Base-by-base conservation (phyloP, 2,113 vertebrate species). In the Xyliphius kryptos region DNA sequence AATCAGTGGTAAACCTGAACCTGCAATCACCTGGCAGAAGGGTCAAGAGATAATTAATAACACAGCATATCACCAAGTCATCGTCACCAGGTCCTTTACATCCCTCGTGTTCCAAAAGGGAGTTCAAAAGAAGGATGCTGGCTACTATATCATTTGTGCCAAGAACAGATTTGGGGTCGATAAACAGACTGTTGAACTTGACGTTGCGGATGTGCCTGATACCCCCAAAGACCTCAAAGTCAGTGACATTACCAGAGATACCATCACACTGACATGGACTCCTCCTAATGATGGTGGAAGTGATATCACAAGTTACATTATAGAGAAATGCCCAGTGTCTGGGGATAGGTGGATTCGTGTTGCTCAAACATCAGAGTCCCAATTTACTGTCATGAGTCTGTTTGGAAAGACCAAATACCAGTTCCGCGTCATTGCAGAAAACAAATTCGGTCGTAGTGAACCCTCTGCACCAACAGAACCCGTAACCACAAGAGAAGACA, bases 331-430 rank as follows among this genome's bases (percentile, higher is more conserved):
- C 68, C 94, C 96, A 50, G 90, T 91, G 20, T 91, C 90, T 40
- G 89, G 87, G 65, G 95, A 98, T 48, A 86, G 93, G 77, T 99
- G 96, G 96, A 90, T 99, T 71, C 94, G 94, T 48, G 94, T 93
- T 67, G 95, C 86, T 41, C 93, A 96, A 58, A 91, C 94, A 55
- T 71, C 88, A 52, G 92, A 95, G 41, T 86, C 93, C 55, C 87
- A 89, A 47, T 92, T 93, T 44, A 97, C 90, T 1, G 89, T 97
- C 21, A 83, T 98, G 64, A 97, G 92, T 74, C 84, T 99, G 10
- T 98, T 96, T 80, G 95, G 96, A 71, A 97, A 97, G 77, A 94
- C 95, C 60, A 97, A 91, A 69, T 99, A 97, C 76, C 94, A 95
- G 78, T 99, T 99, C 90, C 91, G 89, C 41, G 81, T 99, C 62